Percentiles rank a stretch among this genome's conserved stretches.
Evolutionary conservation across 2,797 vertebrate species (phyloP).

Genomic region (Chrosomus eos): DNA sequence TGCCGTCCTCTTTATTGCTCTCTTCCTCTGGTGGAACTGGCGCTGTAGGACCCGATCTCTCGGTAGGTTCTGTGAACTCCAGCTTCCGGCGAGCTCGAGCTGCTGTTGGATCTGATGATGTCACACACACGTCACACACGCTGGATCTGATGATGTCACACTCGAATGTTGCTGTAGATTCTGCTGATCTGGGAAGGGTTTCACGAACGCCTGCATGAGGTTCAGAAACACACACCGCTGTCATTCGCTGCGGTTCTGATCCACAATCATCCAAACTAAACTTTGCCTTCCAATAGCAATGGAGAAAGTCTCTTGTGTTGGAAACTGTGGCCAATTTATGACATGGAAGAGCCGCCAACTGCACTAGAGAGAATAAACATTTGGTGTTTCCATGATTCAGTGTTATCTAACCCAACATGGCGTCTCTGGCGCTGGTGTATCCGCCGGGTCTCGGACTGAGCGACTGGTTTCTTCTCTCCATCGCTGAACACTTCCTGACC

Average conservation of each 20-base stretch:
- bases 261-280: background rate
- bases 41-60: background rate
- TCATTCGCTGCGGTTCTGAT: background rate
- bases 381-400: background rate
- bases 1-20: background rate
- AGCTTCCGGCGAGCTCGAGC: background rate
- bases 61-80: too few relatives aligned
- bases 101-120: too few relatives aligned
- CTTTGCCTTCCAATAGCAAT: background rate
- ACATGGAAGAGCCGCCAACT: background rate
- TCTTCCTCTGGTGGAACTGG: background rate
- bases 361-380: background rate
- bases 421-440: too few relatives aligned
- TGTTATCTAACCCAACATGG: background rate
- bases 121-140: too few relatives aligned
- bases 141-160: background rate
- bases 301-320: background rate
- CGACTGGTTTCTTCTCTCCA: too few relatives aligned
- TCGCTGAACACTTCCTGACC: background rate
- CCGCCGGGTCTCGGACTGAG: background rate
- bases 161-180: constrained; percentile 10
- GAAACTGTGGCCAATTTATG: background rate
- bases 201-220: background rate
- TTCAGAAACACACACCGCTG: background rate
- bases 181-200: background rate